Conservation (phyloP, 2,888 invertebrate genomes). For the Eupsilia transversa region DNA sequence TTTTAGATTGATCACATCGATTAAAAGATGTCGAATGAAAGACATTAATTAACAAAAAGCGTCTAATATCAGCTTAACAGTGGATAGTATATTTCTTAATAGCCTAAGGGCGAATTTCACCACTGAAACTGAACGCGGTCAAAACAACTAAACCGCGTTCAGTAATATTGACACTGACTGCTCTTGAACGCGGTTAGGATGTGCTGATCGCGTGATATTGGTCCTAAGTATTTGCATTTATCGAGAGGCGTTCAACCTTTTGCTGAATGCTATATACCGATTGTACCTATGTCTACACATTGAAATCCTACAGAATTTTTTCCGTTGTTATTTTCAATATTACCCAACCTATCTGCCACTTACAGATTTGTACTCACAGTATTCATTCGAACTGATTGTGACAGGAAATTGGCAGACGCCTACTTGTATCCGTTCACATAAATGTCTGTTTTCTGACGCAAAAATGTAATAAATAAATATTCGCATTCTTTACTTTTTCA, state of each 20-base stretch:
- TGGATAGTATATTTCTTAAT: no score
- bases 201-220: no score
- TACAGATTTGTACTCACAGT: conserved; percentile 11
- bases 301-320: not conserved
- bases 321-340: conserved; percentile 3
- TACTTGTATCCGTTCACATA: conserved; percentile 12
- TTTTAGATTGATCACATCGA: no score
- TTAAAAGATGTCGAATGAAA: no score
- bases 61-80: no score
- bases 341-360: not conserved
- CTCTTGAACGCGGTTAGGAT: not conserved
- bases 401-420: conserved; percentile 51
- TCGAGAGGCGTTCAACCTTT: no score
- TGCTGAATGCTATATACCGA: no score
- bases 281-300: not conserved
- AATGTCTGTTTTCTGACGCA: conserved; percentile 11
- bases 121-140: not conserved
- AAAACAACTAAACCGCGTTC: not conserved
- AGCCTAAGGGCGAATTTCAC: not conserved
- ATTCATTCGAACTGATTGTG: conserved; percentile 36
- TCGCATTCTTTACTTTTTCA: not conserved
- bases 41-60: no score
- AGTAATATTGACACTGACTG: not conserved
- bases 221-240: no score
- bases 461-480: conserved; percentile 9